A percentile compares a stretch with the other conserved stretches of the same genome.
Conservation (phyloP, 2,113 vertebrate genomes). For the Stegostoma tigrinum region DNA sequence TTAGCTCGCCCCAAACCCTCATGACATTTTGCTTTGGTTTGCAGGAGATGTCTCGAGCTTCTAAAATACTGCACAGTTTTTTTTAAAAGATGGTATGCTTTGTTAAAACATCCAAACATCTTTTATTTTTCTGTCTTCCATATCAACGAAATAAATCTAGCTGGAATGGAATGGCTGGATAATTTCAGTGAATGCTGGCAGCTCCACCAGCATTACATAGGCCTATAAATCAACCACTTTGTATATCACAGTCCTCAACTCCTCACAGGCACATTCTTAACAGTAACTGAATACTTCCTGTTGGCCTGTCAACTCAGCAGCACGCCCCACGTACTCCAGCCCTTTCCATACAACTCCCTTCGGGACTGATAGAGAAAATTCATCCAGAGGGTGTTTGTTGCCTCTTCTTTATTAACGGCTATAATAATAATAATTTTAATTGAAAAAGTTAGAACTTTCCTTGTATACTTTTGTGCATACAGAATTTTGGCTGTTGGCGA, state of each 20-base stretch:
- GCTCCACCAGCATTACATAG: neutral
- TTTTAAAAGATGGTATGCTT: neutral
- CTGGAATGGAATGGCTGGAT: neutral
- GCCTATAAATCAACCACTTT: conserved; percentile 22
- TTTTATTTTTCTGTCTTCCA: neutral
- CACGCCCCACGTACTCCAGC: neutral
- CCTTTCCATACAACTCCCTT: conserved; percentile 25
- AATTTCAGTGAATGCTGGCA: neutral
- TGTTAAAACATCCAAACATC: neutral
- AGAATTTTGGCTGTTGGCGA: neutral
- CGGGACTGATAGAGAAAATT: neutral
- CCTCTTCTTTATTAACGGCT: neutral
- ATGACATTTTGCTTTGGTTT: neutral
- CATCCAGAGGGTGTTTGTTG: neutral
- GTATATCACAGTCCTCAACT: conserved; percentile 12
- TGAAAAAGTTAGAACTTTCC: neutral
- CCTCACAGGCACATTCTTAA: conserved; percentile 26
- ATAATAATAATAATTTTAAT: neutral
- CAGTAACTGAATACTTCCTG: conserved; percentile 32
- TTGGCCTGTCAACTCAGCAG: neutral
- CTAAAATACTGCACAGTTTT: neutral
- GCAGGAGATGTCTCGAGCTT: neutral
- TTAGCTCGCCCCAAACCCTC: neutral
- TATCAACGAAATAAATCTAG: neutral
- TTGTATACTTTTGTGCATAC: neutral